Evolutionary conservation across 2,113 vertebrate species (phyloP).

Genomic region (Syngnathus floridae): DNA sequence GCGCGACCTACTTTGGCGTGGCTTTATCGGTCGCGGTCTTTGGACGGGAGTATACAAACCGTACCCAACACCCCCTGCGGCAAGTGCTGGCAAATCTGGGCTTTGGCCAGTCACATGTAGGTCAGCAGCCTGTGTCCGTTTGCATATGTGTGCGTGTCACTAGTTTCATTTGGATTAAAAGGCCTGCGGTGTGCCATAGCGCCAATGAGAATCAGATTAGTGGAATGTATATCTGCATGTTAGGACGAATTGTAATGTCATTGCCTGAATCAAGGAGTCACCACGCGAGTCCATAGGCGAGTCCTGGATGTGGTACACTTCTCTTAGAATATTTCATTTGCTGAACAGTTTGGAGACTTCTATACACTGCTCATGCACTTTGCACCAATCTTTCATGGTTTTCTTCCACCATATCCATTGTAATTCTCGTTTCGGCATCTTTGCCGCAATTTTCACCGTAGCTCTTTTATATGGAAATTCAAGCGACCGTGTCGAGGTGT

Average conservation of each 20-base stretch:
- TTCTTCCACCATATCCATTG: neutral
- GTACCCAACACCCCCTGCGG: conserved; percentile 56
- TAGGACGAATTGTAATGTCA: conserved; percentile 44
- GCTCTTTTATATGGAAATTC: no score
- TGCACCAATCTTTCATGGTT: neutral
- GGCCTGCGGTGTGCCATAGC: conserved; percentile 32
- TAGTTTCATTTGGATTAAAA: conserved; percentile 44
- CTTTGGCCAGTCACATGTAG: conserved; percentile 67
- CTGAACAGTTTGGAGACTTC: neutral
- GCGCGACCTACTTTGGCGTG: conserved; percentile 52
- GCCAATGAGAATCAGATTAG: conserved; percentile 37
- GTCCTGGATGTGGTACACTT: conserved; percentile 7
- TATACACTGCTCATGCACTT: neutral
- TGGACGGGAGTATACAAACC: conserved; percentile 43
- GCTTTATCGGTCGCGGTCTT: conserved; percentile 38
- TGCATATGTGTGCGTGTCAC: conserved; percentile 33
- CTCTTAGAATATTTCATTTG: no score
- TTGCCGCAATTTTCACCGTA: no score
- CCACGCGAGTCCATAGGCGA: neutral
- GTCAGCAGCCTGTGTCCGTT: conserved; percentile 58
- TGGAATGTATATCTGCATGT: conserved; percentile 23
- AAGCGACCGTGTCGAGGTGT: neutral
- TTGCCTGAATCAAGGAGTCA: conserved; percentile 24
- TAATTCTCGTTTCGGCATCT: no score
- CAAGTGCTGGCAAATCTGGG: conserved; percentile 56